Percentiles rank a stretch among this genome's conserved stretches.
Evolutionary conservation across 2,888 invertebrate genomes (phyloP).

Genomic region (Ischnura elegans): DNA sequence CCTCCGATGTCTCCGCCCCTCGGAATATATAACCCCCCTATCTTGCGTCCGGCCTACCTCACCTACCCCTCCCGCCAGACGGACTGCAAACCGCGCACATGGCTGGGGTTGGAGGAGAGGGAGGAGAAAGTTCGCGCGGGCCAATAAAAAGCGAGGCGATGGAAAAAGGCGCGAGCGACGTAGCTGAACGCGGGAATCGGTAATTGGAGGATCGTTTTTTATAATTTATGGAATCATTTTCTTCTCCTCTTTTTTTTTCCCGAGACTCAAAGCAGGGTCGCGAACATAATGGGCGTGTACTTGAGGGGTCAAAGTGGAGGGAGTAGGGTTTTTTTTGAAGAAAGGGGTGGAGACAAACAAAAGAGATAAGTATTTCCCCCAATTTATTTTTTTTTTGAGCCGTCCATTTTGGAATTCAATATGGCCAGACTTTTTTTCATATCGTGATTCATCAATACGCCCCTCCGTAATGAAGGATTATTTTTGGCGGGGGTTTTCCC

Average conservation of each 20-base stretch:
- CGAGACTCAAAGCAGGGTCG: background rate
- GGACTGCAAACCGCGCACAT: background rate
- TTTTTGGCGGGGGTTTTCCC: background rate
- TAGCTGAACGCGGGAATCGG: background rate
- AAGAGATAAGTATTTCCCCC: background rate
- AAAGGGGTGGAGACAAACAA: background rate
- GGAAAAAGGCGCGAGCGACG: background rate
- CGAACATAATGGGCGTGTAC: background rate
- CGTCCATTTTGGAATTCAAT: background rate
- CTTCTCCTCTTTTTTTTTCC: no score
- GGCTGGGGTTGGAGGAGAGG: background rate
- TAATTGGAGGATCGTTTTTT: background rate
- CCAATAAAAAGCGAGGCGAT: conserved; percentile 36
- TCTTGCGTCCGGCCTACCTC: background rate
- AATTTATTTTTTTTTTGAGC: background rate
- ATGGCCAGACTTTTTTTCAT: background rate
- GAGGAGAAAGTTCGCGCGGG: conserved; percentile 25
- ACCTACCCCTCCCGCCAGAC: background rate
- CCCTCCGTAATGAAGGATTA: background rate
- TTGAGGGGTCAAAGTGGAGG: background rate
- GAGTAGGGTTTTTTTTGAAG: background rate
- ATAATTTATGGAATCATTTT: conserved; percentile 12
- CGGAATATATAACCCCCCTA: background rate
- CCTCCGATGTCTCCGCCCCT: background rate
- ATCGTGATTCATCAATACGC: background rate